phyloP scores from a whole-genome alignment of 2,113 vertebrate genomes.

The Tringa solitaria region DNA sequence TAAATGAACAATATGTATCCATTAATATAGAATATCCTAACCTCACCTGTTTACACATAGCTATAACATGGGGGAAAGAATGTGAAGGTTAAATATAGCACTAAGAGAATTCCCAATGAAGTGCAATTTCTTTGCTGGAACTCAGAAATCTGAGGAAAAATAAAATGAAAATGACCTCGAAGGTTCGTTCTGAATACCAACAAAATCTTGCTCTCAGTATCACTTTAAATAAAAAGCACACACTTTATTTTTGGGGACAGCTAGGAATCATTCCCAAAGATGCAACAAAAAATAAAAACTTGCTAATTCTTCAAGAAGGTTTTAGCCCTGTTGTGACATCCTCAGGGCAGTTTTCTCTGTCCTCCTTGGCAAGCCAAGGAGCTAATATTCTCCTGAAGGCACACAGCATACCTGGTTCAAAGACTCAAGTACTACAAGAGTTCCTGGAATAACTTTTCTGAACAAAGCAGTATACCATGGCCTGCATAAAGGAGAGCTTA shows the following conservation, averaged over 20 bases:
- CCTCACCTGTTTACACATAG: not conserved
- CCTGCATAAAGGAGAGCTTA: not conserved
- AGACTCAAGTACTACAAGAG: not conserved
- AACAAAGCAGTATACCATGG: not conserved
- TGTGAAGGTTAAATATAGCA: not conserved
- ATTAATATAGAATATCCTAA: not conserved
- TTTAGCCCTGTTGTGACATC: not conserved
- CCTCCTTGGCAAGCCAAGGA: not conserved
- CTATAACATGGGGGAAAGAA: not conserved
- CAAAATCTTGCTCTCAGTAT: not conserved
- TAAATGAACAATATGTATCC: not conserved
- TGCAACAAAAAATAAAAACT: not conserved
- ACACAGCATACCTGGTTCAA: not conserved
- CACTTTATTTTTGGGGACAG: not conserved
- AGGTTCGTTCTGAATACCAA: not conserved
- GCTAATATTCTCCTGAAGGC: not conserved
- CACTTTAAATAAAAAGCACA: not conserved
- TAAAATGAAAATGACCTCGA: not conserved
- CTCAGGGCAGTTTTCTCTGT: not conserved
- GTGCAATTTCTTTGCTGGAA: not conserved
- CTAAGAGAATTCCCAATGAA: not conserved
- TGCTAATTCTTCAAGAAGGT: not conserved
- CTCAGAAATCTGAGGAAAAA: not conserved
- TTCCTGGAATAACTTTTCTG: not conserved
- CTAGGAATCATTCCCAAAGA: not conserved